Evolutionary conservation across 2,888 invertebrate genomes (phyloP).

Genomic region (Adelphocoris suturalis): DNA sequence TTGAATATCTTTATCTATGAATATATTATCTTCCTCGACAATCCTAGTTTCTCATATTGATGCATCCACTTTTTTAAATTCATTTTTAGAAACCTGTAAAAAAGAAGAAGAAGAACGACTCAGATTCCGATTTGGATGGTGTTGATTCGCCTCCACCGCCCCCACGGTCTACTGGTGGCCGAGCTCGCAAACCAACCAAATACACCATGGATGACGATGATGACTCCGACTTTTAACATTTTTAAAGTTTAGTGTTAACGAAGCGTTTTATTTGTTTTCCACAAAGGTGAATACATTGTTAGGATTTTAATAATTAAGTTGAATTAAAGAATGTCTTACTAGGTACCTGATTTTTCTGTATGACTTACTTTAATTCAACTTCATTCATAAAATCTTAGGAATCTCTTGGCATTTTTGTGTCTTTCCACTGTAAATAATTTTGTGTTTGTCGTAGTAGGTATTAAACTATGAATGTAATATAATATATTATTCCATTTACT

Average conservation of each 20-base stretch:
- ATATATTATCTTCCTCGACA: neutral
- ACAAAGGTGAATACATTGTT: neutral
- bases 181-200: slow-evolving; percentile 54
- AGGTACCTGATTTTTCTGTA: no score
- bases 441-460: neutral
- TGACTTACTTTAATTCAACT: neutral
- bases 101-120: slow-evolving; percentile 19
- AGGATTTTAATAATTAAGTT: neutral
- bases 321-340: neutral
- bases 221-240: slow-evolving; percentile 51
- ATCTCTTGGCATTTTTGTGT: neutral
- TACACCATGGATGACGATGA: slow-evolving; percentile 59
- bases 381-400: neutral
- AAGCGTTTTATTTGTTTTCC: neutral
- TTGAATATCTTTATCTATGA: neutral
- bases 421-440: neutral
- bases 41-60: neutral
- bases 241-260: no score
- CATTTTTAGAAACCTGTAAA: slow-evolving; percentile 15
- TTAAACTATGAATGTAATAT: neutral
- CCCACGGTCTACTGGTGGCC: neutral
- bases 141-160: neutral
- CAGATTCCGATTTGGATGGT: neutral
- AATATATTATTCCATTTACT: neutral
- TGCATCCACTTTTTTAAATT: neutral